Percentiles rank a stretch among this genome's conserved stretches.
Conservation (phyloP, 2,113 vertebrate species). For the Ploceus nigricollis region DNA sequence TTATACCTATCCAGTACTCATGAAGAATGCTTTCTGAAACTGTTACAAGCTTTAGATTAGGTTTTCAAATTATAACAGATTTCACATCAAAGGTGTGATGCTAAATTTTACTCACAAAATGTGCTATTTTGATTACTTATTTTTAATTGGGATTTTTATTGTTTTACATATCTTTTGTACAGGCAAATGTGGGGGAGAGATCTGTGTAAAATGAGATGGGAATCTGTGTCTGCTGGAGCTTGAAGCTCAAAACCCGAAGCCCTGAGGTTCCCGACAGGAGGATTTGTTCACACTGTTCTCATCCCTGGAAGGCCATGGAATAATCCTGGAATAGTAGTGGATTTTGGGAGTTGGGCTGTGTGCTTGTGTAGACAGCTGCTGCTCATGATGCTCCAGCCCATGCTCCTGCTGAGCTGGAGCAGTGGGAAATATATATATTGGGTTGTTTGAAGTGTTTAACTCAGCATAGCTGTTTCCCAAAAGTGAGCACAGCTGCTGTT, state of each 20-base stretch:
- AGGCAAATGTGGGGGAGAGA: neutral
- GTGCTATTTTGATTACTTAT: neutral
- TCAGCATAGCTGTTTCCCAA: neutral
- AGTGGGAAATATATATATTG: neutral
- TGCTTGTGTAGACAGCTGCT: neutral
- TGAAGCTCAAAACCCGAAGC: neutral
- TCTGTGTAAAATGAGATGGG: neutral
- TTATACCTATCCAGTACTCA: neutral
- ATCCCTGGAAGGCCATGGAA: neutral
- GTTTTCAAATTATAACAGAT: neutral
- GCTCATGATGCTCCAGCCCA: neutral
- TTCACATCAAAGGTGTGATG: neutral
- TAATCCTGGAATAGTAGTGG: neutral
- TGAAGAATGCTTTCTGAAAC: neutral
- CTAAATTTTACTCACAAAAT: neutral
- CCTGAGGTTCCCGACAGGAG: neutral
- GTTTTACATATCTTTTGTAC: neutral
- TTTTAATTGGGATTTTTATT: neutral
- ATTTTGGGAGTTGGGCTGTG: neutral
- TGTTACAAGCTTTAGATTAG: neutral
- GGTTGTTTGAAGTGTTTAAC: neutral
- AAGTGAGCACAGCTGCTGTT: neutral
- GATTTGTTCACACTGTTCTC: neutral
- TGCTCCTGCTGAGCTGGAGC: neutral
- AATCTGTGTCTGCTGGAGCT: neutral